phyloP scores from a whole-genome alignment of 2,888 invertebrate species.

The Ophion obscuratus region DNA sequence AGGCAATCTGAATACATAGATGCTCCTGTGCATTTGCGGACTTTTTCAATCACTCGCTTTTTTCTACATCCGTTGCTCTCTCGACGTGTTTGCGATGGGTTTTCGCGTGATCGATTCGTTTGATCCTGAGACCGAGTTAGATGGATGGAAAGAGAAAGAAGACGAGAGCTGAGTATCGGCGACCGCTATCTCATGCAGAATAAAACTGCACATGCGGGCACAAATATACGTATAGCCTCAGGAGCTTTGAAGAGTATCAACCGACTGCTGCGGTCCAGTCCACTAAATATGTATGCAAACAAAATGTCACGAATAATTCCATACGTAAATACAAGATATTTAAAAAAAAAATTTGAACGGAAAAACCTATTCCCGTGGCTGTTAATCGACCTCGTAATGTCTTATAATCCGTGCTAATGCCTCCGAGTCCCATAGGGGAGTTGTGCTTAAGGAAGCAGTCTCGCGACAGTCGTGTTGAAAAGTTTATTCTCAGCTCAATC shows the following conservation, averaged over 20 bases:
- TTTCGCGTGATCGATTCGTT: conserved; percentile 55
- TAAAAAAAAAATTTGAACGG: no score
- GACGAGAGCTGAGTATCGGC: conserved; percentile 13
- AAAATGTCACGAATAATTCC: neutral
- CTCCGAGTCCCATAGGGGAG: no score
- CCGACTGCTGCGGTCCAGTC: conserved; percentile 26
- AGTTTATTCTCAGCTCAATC: no score
- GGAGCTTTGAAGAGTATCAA: conserved; percentile 37
- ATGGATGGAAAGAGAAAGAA: conserved; percentile 8
- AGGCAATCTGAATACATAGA: neutral
- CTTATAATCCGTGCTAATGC: no score
- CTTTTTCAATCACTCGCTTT: conserved; percentile 46
- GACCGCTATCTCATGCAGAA: conserved; percentile 20
- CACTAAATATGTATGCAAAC: conserved; percentile 1
- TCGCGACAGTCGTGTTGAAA: no score
- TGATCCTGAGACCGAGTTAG: conserved; percentile 36
- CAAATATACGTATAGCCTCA: neutral
- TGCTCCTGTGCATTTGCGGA: conserved; percentile 27
- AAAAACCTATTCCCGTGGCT: no score
- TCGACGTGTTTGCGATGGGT: conserved; percentile 2
- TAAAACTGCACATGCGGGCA: neutral
- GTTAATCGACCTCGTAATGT: no score
- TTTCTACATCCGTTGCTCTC: conserved; percentile 43
- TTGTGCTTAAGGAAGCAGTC: no score
- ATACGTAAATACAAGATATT: neutral